Percentiles rank a stretch among this genome's conserved stretches.
Evolutionary conservation across 1,140 invertebrate genomes (phyloP).

Genomic region (Apis cerana): DNA sequence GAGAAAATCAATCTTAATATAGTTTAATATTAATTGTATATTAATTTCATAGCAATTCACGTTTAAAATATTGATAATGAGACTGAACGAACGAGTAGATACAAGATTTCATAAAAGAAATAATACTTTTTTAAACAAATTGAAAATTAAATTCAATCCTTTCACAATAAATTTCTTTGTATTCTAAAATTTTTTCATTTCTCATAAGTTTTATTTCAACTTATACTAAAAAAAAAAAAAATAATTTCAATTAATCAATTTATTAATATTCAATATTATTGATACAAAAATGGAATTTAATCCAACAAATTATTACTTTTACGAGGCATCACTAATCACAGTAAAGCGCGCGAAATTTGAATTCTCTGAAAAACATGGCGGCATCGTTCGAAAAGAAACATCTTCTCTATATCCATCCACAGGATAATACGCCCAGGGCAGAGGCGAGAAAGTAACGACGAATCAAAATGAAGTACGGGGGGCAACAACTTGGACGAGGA

Average conservation of each 20-base stretch:
- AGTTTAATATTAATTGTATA: neutral
- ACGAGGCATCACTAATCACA: neutral
- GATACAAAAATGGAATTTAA: neutral
- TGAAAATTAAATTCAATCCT: too few relatives aligned
- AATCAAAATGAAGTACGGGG: slow-evolving; percentile 68
- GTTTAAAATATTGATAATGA: neutral
- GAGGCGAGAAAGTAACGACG: slow-evolving; percentile 69
- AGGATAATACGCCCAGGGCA: slow-evolving; percentile 34
- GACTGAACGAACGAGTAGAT: too few relatives aligned
- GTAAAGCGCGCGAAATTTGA: neutral
- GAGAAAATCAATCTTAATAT: neutral
- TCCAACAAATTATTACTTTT: neutral
- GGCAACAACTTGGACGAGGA: slow-evolving; percentile 69
- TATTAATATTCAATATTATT: neutral
- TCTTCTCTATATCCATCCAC: neutral
- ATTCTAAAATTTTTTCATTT: neutral
- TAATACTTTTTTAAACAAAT: too few relatives aligned
- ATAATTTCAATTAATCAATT: neutral
- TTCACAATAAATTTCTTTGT: neutral
- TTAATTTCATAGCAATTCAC: neutral
- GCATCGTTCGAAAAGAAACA: neutral
- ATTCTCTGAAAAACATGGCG: neutral
- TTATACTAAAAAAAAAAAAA: neutral
- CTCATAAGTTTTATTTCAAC: neutral
- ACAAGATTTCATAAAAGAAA: too few relatives aligned